Evolutionary conservation across 2,113 vertebrate species (phyloP).

Genomic region (Cariama cristata): DNA sequence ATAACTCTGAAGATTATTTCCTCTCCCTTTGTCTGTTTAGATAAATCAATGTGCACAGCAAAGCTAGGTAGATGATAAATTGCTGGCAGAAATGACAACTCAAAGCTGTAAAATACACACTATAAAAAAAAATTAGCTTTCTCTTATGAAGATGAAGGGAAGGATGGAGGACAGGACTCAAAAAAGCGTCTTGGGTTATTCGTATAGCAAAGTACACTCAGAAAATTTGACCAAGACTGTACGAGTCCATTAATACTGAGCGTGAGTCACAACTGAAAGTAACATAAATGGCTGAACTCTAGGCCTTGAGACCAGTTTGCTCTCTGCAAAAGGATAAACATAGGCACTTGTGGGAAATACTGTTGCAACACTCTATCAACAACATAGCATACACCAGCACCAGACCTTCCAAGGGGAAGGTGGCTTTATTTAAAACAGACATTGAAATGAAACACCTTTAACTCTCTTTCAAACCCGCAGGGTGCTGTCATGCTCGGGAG

Average conservation of each 20-base stretch:
- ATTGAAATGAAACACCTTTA: background rate
- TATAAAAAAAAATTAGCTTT: background rate
- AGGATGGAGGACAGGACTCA: background rate
- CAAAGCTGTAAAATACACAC: background rate
- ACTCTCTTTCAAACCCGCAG: accelerated
- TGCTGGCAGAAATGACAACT: background rate
- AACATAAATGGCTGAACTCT: background rate
- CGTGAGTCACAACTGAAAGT: background rate
- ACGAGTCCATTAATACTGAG: background rate
- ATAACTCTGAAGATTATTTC: background rate
- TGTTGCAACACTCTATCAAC: background rate
- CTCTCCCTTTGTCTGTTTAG: background rate
- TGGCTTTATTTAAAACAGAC: background rate
- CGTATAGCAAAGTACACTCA: background rate
- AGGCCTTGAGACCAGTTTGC: background rate
- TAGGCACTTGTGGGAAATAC: background rate
- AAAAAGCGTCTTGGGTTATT: background rate
- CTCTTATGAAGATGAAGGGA: background rate
- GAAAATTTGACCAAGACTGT: background rate
- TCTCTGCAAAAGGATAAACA: background rate
- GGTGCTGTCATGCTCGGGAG: background rate
- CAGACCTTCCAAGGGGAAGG: background rate
- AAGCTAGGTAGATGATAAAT: background rate
- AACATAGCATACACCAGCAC: accelerated
- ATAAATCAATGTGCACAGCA: background rate